These are phyloP conservation scores for Lycaon pictus DNA, from an alignment of 2,113 vertebrate species.

Conservation along the genomic window DNA sequence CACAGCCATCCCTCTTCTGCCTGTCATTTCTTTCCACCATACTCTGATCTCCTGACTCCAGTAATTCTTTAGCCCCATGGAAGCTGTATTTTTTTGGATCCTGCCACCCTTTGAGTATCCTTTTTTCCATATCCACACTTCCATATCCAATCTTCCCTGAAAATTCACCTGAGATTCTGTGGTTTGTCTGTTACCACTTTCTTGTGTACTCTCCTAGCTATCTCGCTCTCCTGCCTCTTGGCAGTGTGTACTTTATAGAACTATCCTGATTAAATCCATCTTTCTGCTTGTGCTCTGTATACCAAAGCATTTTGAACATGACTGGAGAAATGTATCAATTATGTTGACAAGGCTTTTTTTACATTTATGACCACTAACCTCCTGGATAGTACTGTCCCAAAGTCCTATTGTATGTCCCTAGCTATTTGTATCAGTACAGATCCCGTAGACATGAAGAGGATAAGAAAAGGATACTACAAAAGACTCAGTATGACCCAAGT, in stretches of 20 bases:
- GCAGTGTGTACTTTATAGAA: background rate
- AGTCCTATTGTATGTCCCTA: background rate
- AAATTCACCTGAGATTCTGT: background rate
- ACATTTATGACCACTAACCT: background rate
- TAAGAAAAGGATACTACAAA: background rate
- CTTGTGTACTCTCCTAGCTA: background rate
- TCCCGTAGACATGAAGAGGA: background rate
- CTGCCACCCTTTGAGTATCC: background rate
- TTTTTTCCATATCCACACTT: background rate
- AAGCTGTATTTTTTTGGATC: background rate
- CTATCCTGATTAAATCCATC: background rate
- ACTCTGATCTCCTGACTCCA: background rate
- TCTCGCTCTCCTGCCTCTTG: background rate
- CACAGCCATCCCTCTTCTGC: background rate
- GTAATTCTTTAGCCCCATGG: background rate
- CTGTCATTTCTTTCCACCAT: background rate
- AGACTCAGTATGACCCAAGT: background rate
- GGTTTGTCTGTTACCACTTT: background rate
- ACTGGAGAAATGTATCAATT: background rate
- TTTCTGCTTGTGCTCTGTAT: background rate
- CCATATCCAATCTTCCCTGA: background rate
- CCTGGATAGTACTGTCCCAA: background rate
- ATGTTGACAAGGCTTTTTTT: background rate
- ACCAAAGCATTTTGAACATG: background rate
- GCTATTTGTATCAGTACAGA: background rate